Conservation (phyloP, 2,113 vertebrate species). For the Percina caprodes region DNA sequence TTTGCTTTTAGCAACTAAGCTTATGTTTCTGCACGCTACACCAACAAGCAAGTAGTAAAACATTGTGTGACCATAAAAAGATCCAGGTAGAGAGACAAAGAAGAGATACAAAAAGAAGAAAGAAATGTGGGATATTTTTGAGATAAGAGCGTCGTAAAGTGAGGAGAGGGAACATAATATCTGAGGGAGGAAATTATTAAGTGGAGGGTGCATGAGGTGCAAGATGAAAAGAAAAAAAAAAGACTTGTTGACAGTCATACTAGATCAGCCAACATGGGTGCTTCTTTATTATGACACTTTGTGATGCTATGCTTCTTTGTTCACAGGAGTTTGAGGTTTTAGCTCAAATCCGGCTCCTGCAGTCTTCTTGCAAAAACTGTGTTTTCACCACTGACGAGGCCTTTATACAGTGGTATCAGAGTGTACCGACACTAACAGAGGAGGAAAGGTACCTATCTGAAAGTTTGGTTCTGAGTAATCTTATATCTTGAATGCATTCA, state of each 20-base stretch:
- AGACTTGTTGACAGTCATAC: background rate
- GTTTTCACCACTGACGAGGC: conserved; percentile 80
- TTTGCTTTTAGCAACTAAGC: background rate
- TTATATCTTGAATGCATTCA: background rate
- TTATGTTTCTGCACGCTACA: conserved; percentile 11
- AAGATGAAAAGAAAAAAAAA: background rate
- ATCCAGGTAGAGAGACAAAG: background rate
- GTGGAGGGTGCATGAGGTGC: conserved; percentile 10
- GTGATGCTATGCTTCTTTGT: conserved; percentile 22
- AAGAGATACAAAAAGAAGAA: background rate
- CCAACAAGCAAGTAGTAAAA: background rate
- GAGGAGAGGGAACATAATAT: conserved; percentile 21
- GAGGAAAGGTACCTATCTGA: conserved; percentile 83
- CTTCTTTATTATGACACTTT: conserved; percentile 31
- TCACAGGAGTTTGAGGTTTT: conserved; percentile 92
- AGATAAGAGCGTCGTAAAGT: conserved; percentile 24
- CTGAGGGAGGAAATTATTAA: conserved; percentile 42
- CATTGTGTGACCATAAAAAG: background rate
- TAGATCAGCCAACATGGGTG: background rate
- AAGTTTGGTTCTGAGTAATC: background rate
- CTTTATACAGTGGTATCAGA: conserved; percentile 87
- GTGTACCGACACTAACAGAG: conserved; percentile 85
- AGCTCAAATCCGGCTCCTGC: conserved; percentile 89
- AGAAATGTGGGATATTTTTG: background rate
- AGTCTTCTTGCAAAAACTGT: conserved; percentile 90